A percentile compares a stretch with the other conserved stretches of the same genome.
phyloP scores from a whole-genome alignment of 1,140 invertebrate species.

The Leptinotarsa texana region DNA sequence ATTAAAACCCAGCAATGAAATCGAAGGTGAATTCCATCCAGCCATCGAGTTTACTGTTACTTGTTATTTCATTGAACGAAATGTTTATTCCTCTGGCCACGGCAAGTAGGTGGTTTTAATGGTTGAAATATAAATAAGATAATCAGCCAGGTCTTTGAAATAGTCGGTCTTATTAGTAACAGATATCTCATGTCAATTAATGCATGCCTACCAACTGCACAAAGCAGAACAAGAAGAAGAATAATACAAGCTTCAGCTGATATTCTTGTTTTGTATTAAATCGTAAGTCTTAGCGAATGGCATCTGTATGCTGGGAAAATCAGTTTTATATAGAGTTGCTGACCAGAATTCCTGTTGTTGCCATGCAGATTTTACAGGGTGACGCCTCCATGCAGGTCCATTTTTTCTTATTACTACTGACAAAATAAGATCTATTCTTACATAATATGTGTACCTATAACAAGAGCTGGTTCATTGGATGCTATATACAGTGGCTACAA shows the following conservation, averaged over 20 bases:
- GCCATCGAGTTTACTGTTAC: slow-evolving; percentile 13
- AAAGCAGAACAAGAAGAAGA: slow-evolving; percentile 26
- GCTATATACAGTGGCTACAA: no score
- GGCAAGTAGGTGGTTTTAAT: slow-evolving; percentile 31
- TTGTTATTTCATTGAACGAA: slow-evolving; percentile 7
- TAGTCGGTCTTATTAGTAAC: slow-evolving; percentile 38
- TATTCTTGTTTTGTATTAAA: slow-evolving; percentile 35
- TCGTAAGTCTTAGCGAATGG: slow-evolving; percentile 29
- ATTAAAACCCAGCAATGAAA: slow-evolving; percentile 5
- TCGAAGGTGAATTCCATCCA: not conserved
- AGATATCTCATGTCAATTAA: slow-evolving; percentile 42
- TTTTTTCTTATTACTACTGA: no score
- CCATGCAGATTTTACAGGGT: slow-evolving; percentile 6
- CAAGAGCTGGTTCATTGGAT: no score
- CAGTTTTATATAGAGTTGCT: slow-evolving; percentile 22
- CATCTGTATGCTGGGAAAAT: slow-evolving; percentile 34
- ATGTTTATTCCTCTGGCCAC: not conserved
- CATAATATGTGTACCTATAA: no score
- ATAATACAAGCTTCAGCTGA: slow-evolving; percentile 58
- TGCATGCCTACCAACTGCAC: slow-evolving; percentile 30
- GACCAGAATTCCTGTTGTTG: not conserved
- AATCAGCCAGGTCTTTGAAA: slow-evolving; percentile 31
- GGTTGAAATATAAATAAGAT: slow-evolving; percentile 36
- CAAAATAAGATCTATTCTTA: no score
- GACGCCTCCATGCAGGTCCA: not conserved